Base-by-base conservation (phyloP, 2,888 invertebrate genomes). In the Buathra laborator region DNA sequence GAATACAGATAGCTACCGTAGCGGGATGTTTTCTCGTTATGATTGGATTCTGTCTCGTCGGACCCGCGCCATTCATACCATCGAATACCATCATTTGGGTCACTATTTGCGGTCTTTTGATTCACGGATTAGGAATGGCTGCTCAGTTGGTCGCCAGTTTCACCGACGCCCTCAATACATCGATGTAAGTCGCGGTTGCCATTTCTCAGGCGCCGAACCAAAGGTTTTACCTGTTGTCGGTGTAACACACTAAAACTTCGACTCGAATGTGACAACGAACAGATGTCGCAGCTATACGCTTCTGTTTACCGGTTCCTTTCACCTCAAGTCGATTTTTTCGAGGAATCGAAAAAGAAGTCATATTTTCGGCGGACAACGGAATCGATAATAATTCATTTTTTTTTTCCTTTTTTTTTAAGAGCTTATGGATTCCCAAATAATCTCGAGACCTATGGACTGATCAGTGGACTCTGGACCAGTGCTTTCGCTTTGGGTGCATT, bases 381-480 rank as follows among this genome's bases (percentile, higher is more conserved):
- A 56, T 68, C n/a, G 12, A 14, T 1, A 10, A 70, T 24, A 0
- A 70, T 67, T 37, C 37, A 16, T 19, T 7, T 24, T 16, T 44
- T 16, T 64, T 16, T 48, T 16, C 32, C 12, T 10, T 24, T 29
- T 71, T 56, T 19, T 51, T 19, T 44, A 3, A 97, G 97, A 89
- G 94, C 95, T 0, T 95, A 96, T 87, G 97, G 97, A 1, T 96
- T 98, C 87, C 97, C 97, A 0, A 97, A 98, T 93, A 97, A 96
- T 85, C 95, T 98, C 87, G 97, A 98, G 91, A 98, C 98, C 0
- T 98, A 98, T 91, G 98, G 98, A 0, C 94, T 98, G 51, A 97
- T 98, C 9, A 98, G 98, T 0, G 98, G 98, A 0, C 95, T 98
- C 90, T 98, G 98, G 97, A 98, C 98, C 1, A 98, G 98, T 0